Evolutionary conservation across 2,888 invertebrate species (phyloP).

Genomic region (Oscheius sp.): DNA sequence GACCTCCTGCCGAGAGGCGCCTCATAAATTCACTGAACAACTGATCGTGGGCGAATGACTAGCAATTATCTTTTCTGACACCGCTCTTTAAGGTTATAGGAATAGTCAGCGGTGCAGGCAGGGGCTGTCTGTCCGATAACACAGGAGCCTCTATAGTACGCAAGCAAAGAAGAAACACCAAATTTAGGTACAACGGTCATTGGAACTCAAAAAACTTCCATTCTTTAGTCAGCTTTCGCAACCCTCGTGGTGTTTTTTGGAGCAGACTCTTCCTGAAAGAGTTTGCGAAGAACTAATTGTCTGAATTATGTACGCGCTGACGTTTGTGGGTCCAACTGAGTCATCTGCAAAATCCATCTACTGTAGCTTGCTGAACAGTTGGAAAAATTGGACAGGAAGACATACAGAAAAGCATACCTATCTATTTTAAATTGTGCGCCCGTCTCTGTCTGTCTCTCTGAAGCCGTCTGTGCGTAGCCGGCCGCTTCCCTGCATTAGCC

Average conservation of each 20-base stretch:
- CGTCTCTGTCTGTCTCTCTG: too few species aligned
- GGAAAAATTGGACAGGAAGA: too few species aligned
- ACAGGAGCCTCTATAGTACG: neutral
- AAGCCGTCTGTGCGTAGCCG: too few species aligned
- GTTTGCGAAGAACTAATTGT: slow-evolving; percentile 32
- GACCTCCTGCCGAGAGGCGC: slow-evolving; percentile 30
- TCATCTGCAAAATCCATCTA: slow-evolving; percentile 21
- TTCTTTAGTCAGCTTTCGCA: slow-evolving; percentile 7
- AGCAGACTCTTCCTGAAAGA: slow-evolving; percentile 25
- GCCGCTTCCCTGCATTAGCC: too few species aligned
- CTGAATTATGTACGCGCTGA: slow-evolving; percentile 34
- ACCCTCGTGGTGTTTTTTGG: slow-evolving; percentile 29
- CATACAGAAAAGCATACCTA: too few species aligned
- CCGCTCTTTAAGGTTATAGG: neutral
- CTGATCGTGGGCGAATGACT: slow-evolving; percentile 13
- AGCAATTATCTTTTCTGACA: slow-evolving; percentile 8
- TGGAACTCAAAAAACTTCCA: too few species aligned
- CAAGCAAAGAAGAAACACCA: too few species aligned
- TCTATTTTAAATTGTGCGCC: too few species aligned
- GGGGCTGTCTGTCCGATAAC: neutral
- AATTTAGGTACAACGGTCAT: too few species aligned
- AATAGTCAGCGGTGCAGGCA: neutral
- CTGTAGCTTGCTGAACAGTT: neutral
- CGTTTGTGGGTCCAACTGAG: slow-evolving; percentile 16
- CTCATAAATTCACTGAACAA: slow-evolving; percentile 25